Base-by-base conservation (phyloP, 1,140 invertebrate genomes). In the Diorhabda carinulata region DNA sequence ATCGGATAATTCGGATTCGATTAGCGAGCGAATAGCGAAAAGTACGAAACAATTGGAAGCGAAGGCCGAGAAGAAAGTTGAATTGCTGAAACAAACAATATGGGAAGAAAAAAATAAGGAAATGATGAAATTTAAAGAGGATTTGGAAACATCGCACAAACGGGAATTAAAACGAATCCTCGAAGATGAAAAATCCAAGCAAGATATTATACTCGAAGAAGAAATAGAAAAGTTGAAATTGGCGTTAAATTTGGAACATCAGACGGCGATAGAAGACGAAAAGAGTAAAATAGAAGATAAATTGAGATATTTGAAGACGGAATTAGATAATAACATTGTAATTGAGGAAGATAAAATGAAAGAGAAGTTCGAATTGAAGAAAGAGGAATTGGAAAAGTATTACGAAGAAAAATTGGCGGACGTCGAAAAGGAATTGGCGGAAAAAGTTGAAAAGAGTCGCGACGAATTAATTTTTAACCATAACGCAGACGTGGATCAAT, bases 91-190 rank as follows among this genome's bases (percentile, higher is more conserved):
- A 67, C 72, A 78, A 59, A 72, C 56, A 25, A 70, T 80, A 57
- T 78, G 77, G 77, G 74, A 78, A 52, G 77, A 80, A 60, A 81
- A 77, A 61, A 78, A 81, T 59, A 74, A 78, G 42, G 78, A 81
- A 81, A 74, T 82, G 77, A 70, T 76, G 59, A 74, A 77, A 62
- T 80, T 80, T 57, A 83, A 81, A 70, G 76, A 78, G 3, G 73
- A 82, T 43, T 47, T 86, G 4, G 79, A 84, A 42, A 81, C 83
- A 45, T 85, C 85, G 47, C 84, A 89, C 70, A 84, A 84, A 62
- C 70, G 74, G 40, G 81, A 84, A 64, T 71, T 89, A 59, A 83
- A 88, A 72, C 79, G 85, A 73, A 84, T 87, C 8, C 75, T 86
- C 70, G 61, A 76, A 25, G 73, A 78, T 70, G 81, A 81, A 9